These are phyloP conservation scores for Drosophila fuyamai DNA, from an alignment of 1,140 invertebrate genomes.

Conservation along the genomic window DNA sequence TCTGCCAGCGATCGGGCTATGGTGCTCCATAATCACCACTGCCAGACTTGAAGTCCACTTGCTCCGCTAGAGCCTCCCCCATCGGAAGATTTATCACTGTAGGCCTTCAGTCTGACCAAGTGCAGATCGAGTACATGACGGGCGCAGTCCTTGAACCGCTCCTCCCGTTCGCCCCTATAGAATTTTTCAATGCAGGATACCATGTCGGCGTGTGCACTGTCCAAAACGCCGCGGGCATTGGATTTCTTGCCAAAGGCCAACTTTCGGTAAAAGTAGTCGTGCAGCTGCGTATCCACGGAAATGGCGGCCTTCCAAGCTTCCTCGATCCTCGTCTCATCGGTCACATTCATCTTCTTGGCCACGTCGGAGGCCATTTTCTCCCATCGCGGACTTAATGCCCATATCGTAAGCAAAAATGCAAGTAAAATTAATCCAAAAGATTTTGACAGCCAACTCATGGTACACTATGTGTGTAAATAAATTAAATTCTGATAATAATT, in stretches of 20 bases:
- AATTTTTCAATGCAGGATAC: neutral
- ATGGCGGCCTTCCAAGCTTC: neutral
- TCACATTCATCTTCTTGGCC: neutral
- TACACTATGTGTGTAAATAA: neutral
- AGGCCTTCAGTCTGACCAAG: neutral
- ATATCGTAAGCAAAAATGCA: neutral
- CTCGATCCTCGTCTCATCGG: neutral
- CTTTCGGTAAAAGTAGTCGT: neutral
- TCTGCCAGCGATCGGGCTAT: constrained; percentile 2
- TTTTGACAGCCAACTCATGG: constrained; percentile 18
- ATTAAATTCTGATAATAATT: too few relatives aligned
- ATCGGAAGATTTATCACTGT: neutral
- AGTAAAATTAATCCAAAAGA: neutral
- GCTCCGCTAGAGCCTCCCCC: neutral
- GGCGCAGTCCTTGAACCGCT: constrained; percentile 6
- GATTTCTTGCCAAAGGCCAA: neutral
- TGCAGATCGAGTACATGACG: neutral
- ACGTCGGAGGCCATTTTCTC: neutral
- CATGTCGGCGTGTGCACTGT: neutral
- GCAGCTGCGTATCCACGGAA: neutral
- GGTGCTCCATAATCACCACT: neutral
- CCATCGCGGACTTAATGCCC: neutral
- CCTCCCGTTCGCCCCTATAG: neutral
- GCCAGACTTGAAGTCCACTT: constrained; percentile 18
- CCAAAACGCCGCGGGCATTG: neutral